Percentiles rank a stretch among this genome's conserved stretches.
phyloP scores from a whole-genome alignment of 2,113 vertebrate genomes.

The Eupsittula cactorum region DNA sequence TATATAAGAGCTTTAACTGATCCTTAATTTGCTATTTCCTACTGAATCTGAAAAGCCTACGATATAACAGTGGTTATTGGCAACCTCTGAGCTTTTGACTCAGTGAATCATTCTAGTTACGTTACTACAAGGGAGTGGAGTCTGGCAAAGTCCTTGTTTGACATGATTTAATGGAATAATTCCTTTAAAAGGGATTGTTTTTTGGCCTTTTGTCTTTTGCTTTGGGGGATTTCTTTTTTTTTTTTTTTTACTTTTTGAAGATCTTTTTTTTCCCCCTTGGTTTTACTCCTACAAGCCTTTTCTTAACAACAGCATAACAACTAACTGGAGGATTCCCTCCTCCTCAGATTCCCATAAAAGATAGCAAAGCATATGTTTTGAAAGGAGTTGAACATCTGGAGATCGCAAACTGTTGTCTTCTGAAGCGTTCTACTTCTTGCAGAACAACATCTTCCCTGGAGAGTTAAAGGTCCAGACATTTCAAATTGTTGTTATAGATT shows the following conservation, averaged over 20 bases:
- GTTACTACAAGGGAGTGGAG: not conserved
- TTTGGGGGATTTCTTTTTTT: not conserved
- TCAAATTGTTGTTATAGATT: not conserved
- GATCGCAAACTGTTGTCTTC: not conserved
- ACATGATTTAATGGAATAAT: constrained; percentile 1
- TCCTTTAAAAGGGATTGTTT: not conserved
- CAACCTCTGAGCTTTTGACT: constrained; percentile 1
- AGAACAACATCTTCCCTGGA: not conserved
- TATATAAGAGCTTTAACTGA: not conserved
- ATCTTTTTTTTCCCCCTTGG: not conserved
- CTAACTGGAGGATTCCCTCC: not conserved
- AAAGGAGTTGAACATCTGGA: not conserved
- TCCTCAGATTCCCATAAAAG: not conserved
- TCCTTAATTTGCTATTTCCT: constrained; percentile 25
- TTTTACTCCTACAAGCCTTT: not conserved
- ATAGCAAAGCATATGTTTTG: not conserved
- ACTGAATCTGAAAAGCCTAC: not conserved
- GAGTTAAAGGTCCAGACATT: not conserved
- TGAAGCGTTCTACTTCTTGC: not conserved
- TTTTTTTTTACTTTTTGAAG: not conserved
- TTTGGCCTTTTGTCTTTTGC: not conserved
- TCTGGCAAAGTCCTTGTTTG: not conserved
- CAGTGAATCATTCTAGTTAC: constrained; percentile 25
- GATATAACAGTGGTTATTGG: constrained; percentile 21
- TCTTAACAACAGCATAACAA: not conserved